Percentiles rank a stretch among this genome's conserved stretches.
These are phyloP conservation scores for Caenorhabditis doughertyi DNA, from an alignment of 2,888 invertebrate species.

Conservation along the genomic window DNA sequence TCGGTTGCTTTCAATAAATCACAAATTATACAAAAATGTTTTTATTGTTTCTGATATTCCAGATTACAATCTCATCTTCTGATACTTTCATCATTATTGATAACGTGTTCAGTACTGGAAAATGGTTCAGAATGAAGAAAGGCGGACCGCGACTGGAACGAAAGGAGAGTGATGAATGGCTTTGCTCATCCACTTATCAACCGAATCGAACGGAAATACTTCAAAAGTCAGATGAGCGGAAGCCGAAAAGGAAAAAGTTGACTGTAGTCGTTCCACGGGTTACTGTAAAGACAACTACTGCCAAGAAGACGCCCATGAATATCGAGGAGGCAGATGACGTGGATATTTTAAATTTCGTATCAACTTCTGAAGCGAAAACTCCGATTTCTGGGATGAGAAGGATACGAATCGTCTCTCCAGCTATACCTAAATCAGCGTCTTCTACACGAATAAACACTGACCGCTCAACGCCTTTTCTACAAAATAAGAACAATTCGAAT, in stretches of 20 bases:
- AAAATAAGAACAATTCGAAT: neutral
- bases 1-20: neutral
- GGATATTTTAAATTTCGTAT: slow-evolving; percentile 20
- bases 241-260: slow-evolving; percentile 32
- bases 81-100: neutral
- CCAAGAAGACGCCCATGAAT: neutral
- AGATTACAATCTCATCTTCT: neutral
- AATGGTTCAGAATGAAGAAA: slow-evolving; percentile 20
- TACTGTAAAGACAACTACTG: too few relatives aligned
- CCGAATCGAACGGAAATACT: slow-evolving; percentile 54
- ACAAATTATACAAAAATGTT: too few relatives aligned
- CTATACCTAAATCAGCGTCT: slow-evolving; percentile 9
- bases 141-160: neutral
- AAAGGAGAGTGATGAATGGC: slow-evolving; percentile 59
- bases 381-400: neutral
- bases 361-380: slow-evolving; percentile 15
- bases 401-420: slow-evolving; percentile 22
- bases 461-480: neutral
- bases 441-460: neutral
- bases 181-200: slow-evolving; percentile 57
- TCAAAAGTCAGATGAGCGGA: slow-evolving; percentile 3
- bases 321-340: slow-evolving; percentile 8
- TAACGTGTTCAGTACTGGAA: neutral
- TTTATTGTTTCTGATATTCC: neutral
- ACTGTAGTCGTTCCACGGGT: slow-evolving; percentile 27